Evolutionary conservation across 2,113 vertebrate genomes (phyloP).

Genomic region (Hassar affinis): DNA sequence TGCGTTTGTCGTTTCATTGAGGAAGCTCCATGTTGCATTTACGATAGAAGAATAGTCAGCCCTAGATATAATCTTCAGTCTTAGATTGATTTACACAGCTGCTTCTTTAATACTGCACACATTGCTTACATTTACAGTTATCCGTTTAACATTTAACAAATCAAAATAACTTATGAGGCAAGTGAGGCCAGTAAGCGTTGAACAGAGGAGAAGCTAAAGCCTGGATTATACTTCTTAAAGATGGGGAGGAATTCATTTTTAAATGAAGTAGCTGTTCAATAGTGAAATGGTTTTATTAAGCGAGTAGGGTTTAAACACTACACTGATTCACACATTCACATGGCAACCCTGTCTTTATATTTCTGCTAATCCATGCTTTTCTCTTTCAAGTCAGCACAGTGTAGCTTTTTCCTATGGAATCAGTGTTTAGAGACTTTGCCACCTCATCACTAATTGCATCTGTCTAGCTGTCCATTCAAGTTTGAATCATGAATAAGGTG

Average conservation of each 20-base stretch:
- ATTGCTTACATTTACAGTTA: neutral
- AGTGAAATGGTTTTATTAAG: neutral
- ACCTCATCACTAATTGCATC: neutral
- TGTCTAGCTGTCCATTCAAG: neutral
- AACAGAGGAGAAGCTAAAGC: neutral
- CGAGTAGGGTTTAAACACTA: neutral
- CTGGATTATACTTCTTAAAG: neutral
- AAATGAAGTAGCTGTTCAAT: neutral
- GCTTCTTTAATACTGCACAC: neutral
- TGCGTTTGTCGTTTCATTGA: constrained; percentile 6
- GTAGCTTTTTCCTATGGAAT: neutral
- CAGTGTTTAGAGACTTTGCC: neutral
- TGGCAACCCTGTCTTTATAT: neutral
- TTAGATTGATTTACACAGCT: neutral
- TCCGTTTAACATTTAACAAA: neutral
- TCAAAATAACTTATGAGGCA: neutral
- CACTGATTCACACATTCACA: neutral
- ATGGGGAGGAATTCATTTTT: neutral
- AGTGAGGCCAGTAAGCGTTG: too few relatives aligned
- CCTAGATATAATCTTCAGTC: neutral
- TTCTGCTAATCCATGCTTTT: neutral
- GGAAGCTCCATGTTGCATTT: neutral
- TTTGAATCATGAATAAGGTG: neutral
- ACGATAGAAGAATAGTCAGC: neutral
- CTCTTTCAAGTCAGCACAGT: neutral